Percentiles rank a stretch among this genome's conserved stretches.
Evolutionary conservation across 2,113 vertebrate genomes (phyloP).

Genomic region (Bubalus kerabau): DNA sequence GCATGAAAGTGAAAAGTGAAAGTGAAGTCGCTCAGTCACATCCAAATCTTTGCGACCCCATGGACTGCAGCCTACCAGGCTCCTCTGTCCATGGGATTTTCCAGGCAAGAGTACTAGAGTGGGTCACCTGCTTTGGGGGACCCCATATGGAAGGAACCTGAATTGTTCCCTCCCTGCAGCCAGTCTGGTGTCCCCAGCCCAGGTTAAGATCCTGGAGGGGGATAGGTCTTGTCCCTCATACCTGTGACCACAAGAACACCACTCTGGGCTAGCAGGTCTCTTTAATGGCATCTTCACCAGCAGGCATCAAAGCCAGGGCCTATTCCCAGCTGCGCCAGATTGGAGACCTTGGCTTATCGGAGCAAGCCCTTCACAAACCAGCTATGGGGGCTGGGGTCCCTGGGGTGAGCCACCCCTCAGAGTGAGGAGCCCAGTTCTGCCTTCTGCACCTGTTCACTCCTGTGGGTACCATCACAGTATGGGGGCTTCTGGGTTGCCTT

Average conservation of each 20-base stretch:
- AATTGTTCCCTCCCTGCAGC: background rate
- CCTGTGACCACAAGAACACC: background rate
- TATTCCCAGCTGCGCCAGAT: background rate
- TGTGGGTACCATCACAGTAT: slow-evolving; percentile 88
- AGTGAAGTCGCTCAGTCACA: background rate
- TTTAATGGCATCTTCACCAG: slow-evolving; percentile 13
- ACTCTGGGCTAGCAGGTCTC: fast-evolving
- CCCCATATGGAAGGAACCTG: background rate
- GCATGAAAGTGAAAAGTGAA: background rate
- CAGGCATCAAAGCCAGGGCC: background rate
- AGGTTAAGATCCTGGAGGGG: background rate
- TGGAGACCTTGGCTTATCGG: background rate
- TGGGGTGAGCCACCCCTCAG: background rate
- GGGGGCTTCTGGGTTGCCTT: slow-evolving; percentile 85
- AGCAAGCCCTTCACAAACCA: background rate
- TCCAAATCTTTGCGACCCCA: background rate
- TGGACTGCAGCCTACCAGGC: background rate
- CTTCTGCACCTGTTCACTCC: slow-evolving; percentile 68
- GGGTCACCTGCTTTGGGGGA: background rate
- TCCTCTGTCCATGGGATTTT: background rate
- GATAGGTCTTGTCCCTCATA: too few relatives aligned
- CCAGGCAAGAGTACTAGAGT: background rate
- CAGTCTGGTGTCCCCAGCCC: background rate
- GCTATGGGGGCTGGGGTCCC: background rate
- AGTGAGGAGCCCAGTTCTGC: slow-evolving; percentile 45